Evolutionary conservation across 1,140 invertebrate species (phyloP), one percentile per base, ranked within the genome.

Genomic region (Macrotrachela quadricornifera): DNA sequence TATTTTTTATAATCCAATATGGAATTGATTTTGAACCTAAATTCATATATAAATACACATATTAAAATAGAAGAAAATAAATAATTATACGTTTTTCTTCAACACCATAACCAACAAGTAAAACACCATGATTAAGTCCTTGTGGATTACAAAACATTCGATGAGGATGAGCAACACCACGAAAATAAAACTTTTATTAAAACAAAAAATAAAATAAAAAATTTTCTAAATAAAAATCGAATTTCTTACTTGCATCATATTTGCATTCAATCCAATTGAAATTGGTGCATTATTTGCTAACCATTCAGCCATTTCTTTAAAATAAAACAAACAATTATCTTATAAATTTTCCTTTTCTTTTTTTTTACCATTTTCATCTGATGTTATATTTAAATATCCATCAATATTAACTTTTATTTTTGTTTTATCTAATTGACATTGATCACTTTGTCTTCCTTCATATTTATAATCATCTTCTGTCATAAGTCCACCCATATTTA

Each of bases 251-350:
- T 91, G 85, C 83, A 97, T 92, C 1, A 85, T 85, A 72, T 91
- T 90, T 0, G 92, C 91, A 70, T 97, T 96, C 50, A 97, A 83
- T 16, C 82, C 91, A 67, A 97, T 90, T 12, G 88, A 86, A 58
- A 97, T 87, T 0, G 91, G 91, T 41, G 91, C 90, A 71, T 95
- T 86, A 57, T 78, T 65, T 1, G 81, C 74, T 0, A 96, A 72
- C 84, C 85, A 96, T 58, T 83, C 79, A 14, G 85, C 83, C 79
- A 97, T 92, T 60, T 85, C 77, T 66, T 58, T 49, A 59, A 60
- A 48, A 39, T 56, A 49, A 54, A 57, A 48, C 21, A 45, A 42
- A 39, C 49, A 18, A 17, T 9, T 51, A 37, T 38, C 15, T 16
- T 43, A 36, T 57, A 50, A 15, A 40, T 4, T 16, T 17, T 12